Evolutionary conservation across 2,797 vertebrate genomes (phyloP).

Genomic region (Valencia hispanica): DNA sequence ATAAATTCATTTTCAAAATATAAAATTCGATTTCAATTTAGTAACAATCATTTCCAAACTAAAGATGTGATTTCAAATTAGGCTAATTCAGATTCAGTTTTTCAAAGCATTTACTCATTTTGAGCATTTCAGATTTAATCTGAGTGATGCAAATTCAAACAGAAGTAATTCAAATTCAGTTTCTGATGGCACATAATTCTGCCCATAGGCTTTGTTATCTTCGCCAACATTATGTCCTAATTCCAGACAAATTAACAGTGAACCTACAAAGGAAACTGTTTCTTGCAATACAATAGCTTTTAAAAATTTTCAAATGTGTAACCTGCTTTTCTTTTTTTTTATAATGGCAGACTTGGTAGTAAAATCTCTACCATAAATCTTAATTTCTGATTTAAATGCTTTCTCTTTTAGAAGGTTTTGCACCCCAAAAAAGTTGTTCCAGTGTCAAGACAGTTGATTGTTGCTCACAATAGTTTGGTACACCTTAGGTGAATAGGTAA

Average conservation of each 20-base stretch:
- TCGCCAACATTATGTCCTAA: background rate
- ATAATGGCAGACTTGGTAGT: background rate
- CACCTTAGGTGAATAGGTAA: too few relatives aligned
- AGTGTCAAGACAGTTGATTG: background rate
- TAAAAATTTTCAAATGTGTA: background rate
- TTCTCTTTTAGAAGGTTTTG: background rate
- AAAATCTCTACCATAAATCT: background rate
- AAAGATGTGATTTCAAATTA: too few relatives aligned
- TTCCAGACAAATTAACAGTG: background rate
- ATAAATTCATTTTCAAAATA: too few relatives aligned
- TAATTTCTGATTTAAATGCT: background rate
- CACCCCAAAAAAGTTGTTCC: background rate
- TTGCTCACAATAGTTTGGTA: background rate
- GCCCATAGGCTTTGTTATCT: background rate
- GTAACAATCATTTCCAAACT: too few relatives aligned
- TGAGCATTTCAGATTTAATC: too few relatives aligned
- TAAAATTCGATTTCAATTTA: too few relatives aligned
- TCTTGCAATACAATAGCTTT: background rate
- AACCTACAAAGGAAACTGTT: background rate
- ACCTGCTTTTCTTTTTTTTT: background rate
- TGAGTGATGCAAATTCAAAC: too few relatives aligned
- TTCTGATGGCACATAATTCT: too few relatives aligned
- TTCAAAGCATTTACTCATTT: too few relatives aligned
- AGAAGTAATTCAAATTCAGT: too few relatives aligned
- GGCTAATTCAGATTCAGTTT: too few relatives aligned